phyloP scores from a whole-genome alignment of 92 coral and sea anemone species.

The Actinernus sp. region DNA sequence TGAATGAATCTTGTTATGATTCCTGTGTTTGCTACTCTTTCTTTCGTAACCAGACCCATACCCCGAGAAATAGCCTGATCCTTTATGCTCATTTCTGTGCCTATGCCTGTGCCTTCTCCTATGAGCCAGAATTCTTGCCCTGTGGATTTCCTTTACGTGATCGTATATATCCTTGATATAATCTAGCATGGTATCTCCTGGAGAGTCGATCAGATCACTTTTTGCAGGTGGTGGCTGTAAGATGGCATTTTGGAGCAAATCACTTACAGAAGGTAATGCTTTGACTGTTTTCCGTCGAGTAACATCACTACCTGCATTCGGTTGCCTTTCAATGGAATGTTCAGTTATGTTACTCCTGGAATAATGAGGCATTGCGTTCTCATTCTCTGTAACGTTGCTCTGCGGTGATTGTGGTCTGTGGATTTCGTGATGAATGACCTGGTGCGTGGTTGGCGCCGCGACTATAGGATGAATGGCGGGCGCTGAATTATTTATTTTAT shows the following conservation, averaged over 20 bases:
- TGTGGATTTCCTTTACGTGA: slow-evolving; percentile 43
- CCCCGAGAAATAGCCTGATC: slow-evolving; percentile 3
- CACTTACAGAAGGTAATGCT: not conserved
- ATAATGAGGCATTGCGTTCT: not conserved
- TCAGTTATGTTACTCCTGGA: slow-evolving; percentile 12
- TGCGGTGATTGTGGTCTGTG: not conserved
- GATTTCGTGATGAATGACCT: slow-evolving; percentile 20
- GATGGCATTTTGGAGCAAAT: slow-evolving; percentile 3
- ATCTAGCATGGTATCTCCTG: slow-evolving; percentile 41
- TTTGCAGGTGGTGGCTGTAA: slow-evolving; percentile 23
- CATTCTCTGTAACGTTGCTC: not conserved
- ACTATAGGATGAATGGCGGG: slow-evolving; percentile 6
- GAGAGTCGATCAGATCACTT: slow-evolving; percentile 12
- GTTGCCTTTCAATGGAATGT: slow-evolving; percentile 32
- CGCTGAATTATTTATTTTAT: slow-evolving; percentile 1
- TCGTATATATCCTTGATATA: slow-evolving; percentile 58
- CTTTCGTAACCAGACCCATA: not conserved
- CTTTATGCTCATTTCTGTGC: not conserved
- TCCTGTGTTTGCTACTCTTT: slow-evolving; percentile 7
- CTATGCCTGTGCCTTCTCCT: not conserved
- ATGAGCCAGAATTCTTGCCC: slow-evolving; percentile 5
- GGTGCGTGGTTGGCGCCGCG: slow-evolving; percentile 13
- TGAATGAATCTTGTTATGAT: slow-evolving; percentile 3
- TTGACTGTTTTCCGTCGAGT: not conserved
- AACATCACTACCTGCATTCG: not conserved